Conservation (phyloP, 2,888 invertebrate genomes). For the Incurvaria masculella region DNA sequence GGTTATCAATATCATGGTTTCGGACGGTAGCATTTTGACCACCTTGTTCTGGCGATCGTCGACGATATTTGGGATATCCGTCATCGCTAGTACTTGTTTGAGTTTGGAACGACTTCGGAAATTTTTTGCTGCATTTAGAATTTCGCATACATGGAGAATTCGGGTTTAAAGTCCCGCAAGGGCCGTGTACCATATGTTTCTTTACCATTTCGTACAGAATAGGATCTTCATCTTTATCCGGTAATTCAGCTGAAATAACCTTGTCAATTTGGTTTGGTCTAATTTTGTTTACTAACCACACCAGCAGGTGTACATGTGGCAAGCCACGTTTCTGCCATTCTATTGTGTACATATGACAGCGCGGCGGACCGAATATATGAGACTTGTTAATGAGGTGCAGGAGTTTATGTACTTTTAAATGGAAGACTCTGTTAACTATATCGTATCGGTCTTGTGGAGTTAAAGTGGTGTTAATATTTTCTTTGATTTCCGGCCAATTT, state of each 20-base stretch:
- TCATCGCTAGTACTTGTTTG: constrained; percentile 18
- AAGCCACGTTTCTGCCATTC: constrained; percentile 18
- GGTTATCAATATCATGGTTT: constrained; percentile 12
- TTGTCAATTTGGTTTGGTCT: constrained; percentile 17
- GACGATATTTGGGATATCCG: constrained; percentile 21
- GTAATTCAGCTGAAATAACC: constrained; percentile 18
- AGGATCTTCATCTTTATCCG: constrained; percentile 15
- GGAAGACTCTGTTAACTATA: constrained; percentile 15
- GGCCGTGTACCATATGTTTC: constrained; percentile 19
- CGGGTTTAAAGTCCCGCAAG: constrained; percentile 18
- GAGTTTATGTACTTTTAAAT: constrained; percentile 15
- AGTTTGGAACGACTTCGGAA: constrained; percentile 16
- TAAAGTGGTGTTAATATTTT: constrained; percentile 14
- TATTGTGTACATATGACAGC: constrained; percentile 15
- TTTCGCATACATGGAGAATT: constrained; percentile 19
- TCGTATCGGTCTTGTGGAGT: constrained; percentile 15
- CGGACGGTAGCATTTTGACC: constrained; percentile 16
- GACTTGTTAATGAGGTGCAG: constrained; percentile 14
- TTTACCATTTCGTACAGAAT: constrained; percentile 15
- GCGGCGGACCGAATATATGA: constrained; percentile 13
- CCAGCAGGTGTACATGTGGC: constrained; percentile 15
- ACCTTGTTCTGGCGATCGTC: constrained; percentile 18
- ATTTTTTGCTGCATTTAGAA: constrained; percentile 18
- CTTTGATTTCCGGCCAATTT: constrained; percentile 13
- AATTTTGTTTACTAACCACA: constrained; percentile 18